Evolutionary conservation across 2,113 vertebrate genomes (phyloP), one percentile per base, ranked within the genome.

Genomic region (Malurus elegans): DNA sequence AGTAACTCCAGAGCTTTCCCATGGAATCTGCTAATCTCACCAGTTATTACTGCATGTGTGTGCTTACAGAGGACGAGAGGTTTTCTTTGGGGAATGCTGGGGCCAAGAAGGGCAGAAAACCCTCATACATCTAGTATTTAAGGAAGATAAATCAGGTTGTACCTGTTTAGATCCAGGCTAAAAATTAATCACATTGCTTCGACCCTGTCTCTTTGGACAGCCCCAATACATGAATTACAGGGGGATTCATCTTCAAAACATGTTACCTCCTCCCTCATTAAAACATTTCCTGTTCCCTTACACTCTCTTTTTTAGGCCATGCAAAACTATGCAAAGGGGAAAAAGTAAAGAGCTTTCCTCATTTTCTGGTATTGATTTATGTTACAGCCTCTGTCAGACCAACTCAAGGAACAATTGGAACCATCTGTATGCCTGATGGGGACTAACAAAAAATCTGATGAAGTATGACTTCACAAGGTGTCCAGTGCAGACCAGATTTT

Each of bases 391-490:
- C 96, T 97, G 61, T 81, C 86, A 94, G 97, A 97, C 90, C 85
- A 95, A 93, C 96, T 97, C 90, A 94, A 94, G 91, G 96, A 95
- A 96, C 86, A 96, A 98, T 86, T 98, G 93, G 96, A 98, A 98
- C 97, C 98, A 98, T 97, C 97, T 98, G 98, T 97, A 93, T 61
- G 92, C 93, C 96, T 95, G 94, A 97, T 80, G 78, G 82, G 56
- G 54, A 89, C 60, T 87, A 90, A 92, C 88, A 95, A 70, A 97
- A 94, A 86, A 95, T 42, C 57, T 73, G 85, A 91, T 81, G 64
- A 88, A 92, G 50, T 91, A 88, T 78, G 62, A 93, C 84, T 96
- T 78, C 95, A 94, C 50, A 76, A 93, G 86, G 93, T 88, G 53
- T 65, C 62, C 76, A 80, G 34, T 26, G 25, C 44, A 86, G 67